phyloP scores from a whole-genome alignment of 2,113 vertebrate genomes.

The Brienomyrus brachyistius region DNA sequence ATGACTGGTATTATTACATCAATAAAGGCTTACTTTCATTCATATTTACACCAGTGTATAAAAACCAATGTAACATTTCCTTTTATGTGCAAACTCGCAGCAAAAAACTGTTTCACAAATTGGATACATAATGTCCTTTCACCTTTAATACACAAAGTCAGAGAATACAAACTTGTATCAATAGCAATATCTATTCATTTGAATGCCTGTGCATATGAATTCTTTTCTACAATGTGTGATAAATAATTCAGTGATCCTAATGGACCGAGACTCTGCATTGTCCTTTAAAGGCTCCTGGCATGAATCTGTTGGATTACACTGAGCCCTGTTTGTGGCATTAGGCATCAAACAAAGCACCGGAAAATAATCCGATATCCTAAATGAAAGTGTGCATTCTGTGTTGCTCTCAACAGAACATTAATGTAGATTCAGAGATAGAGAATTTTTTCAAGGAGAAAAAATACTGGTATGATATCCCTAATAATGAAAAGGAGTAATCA shows the following conservation, averaged over 20 bases:
- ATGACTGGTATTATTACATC: background rate
- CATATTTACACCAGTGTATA: background rate
- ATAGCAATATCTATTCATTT: constrained; percentile 17
- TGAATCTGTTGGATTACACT: constrained; percentile 43
- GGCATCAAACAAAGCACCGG: constrained; percentile 44
- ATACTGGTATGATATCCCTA: background rate
- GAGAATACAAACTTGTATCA: background rate
- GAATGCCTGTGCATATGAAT: constrained; percentile 10
- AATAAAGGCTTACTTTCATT: background rate
- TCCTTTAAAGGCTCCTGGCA: constrained; percentile 36
- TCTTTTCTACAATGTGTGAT: constrained; percentile 13
- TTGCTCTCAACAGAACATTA: constrained; percentile 33
- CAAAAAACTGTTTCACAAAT: background rate
- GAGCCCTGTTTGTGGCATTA: constrained; percentile 37
- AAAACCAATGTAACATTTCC: background rate
- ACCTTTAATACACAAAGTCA: constrained; percentile 7
- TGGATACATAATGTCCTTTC: background rate
- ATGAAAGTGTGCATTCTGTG: constrained; percentile 46
- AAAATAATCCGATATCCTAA: constrained; percentile 52
- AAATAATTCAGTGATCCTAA: constrained; percentile 22
- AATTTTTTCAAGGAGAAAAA: constrained; percentile 23
- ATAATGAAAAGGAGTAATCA: background rate
- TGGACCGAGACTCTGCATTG: constrained; percentile 17
- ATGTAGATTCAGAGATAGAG: constrained; percentile 26
- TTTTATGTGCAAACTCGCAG: background rate